Conservation (phyloP, 2,888 invertebrate genomes). For the Notodonta dromedarius region DNA sequence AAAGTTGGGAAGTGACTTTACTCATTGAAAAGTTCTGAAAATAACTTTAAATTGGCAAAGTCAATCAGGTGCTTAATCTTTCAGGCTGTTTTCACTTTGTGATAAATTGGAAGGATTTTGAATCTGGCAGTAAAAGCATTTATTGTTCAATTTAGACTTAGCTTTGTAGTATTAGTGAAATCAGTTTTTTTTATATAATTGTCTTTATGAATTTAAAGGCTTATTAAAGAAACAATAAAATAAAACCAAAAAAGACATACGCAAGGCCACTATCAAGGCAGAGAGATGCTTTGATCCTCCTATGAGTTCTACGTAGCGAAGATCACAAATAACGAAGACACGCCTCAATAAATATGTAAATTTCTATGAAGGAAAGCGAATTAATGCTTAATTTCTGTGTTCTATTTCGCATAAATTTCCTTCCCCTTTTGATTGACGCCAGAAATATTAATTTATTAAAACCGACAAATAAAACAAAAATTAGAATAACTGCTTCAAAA, state of each 20-base stretch:
- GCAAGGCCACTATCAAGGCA: too few species aligned
- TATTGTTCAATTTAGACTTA: not conserved
- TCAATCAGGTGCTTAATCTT: conserved; percentile 4
- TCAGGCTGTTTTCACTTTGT: not conserved
- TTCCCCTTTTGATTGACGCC: conserved; percentile 59
- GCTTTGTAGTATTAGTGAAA: not conserved
- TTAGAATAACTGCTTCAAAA: conserved; percentile 40
- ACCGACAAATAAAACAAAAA: conserved; percentile 53
- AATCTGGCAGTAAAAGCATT: not conserved
- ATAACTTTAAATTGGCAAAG: conserved; percentile 2
- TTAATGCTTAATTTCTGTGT: conserved; percentile 74
- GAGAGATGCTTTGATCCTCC: not conserved
- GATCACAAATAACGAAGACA: conserved; percentile 26
- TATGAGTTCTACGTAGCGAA: not conserved
- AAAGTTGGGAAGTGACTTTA: not conserved
- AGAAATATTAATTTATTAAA: conserved; percentile 55
- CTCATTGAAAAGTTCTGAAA: conserved; percentile 5
- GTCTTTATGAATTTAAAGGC: too few species aligned
- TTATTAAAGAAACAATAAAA: too few species aligned
- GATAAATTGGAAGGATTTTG: not conserved
- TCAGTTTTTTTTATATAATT: too few species aligned
- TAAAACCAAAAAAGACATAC: too few species aligned
- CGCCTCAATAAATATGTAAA: conserved; percentile 75
- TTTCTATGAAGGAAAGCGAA: conserved; percentile 66
- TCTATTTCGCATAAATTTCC: conserved; percentile 72